Percentiles rank a stretch among this genome's conserved stretches.
Evolutionary conservation across 2,113 vertebrate genomes (phyloP).

Genomic region (Eublepharis macularius): DNA sequence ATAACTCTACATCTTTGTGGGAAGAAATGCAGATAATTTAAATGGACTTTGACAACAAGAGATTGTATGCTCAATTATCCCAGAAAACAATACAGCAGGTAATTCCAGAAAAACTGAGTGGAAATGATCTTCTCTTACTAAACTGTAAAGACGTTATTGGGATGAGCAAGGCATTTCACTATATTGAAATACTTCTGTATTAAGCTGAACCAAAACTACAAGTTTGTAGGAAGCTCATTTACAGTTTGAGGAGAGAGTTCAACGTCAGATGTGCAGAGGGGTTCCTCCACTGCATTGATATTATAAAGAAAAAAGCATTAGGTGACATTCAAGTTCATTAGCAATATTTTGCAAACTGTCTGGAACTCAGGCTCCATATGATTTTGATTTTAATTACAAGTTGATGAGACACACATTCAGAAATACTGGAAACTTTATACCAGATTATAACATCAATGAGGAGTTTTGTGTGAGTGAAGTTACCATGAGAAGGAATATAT

Average conservation of each 20-base stretch:
- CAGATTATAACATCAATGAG: no score
- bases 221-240: not conserved
- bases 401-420: no score
- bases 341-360: not conserved
- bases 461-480: no score
- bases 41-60: not conserved
- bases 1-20: not conserved
- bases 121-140: conserved; percentile 1
- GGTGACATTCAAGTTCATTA: not conserved
- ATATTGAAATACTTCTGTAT: no score
- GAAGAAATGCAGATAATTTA: not conserved
- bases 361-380: not conserved
- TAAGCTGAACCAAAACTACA: not conserved
- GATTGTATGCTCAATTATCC: not conserved
- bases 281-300: no score
- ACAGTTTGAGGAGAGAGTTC: not conserved
- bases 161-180: not conserved
- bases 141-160: conserved; percentile 1
- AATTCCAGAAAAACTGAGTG: not conserved
- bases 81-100: not conserved
- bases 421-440: no score
- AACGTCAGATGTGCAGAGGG: not conserved
- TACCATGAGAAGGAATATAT: no score
- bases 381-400: no score
- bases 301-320: no score